Evolutionary conservation across 2,113 vertebrate genomes (phyloP).

Genomic region (Pholis gunnellus): DNA sequence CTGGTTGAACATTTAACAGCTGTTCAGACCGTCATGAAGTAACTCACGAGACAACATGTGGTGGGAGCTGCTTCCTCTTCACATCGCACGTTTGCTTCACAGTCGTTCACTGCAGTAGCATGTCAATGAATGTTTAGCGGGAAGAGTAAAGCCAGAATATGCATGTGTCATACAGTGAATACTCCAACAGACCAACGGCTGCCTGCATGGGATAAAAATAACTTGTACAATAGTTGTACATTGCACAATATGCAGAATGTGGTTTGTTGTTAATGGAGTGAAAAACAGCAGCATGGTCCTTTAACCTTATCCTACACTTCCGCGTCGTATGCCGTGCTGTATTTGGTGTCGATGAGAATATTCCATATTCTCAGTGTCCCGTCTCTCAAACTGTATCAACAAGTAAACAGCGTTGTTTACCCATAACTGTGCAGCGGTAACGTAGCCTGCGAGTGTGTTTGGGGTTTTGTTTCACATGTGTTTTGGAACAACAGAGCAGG

Average conservation of each 20-base stretch:
- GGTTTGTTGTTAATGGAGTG: background rate
- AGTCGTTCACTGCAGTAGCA: background rate
- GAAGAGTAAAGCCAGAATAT: background rate
- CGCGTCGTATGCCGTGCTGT: background rate
- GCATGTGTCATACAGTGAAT: background rate
- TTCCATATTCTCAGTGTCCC: conserved; percentile 43
- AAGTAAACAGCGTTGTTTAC: conserved; percentile 65
- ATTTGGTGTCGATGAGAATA: background rate
- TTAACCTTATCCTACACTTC: background rate
- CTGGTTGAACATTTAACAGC: too few species aligned
- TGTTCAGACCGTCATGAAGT: too few species aligned
- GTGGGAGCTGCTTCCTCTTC: background rate
- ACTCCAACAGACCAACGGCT: too few species aligned
- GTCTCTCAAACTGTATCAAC: conserved; percentile 40
- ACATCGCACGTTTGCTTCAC: background rate
- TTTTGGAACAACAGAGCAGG: conserved; percentile 58
- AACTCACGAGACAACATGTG: background rate
- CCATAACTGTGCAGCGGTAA: conserved; percentile 20
- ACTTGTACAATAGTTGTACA: background rate
- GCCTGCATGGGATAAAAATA: too few species aligned
- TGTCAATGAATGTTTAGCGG: background rate
- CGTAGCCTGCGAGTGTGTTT: conserved; percentile 44
- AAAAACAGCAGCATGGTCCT: background rate
- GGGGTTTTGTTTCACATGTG: conserved; percentile 52
- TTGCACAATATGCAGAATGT: background rate